Percentiles rank a stretch among this genome's conserved stretches.
These are phyloP conservation scores for Chloroceryle aenea DNA, from an alignment of 2,113 vertebrate species.

Conservation along the genomic window DNA sequence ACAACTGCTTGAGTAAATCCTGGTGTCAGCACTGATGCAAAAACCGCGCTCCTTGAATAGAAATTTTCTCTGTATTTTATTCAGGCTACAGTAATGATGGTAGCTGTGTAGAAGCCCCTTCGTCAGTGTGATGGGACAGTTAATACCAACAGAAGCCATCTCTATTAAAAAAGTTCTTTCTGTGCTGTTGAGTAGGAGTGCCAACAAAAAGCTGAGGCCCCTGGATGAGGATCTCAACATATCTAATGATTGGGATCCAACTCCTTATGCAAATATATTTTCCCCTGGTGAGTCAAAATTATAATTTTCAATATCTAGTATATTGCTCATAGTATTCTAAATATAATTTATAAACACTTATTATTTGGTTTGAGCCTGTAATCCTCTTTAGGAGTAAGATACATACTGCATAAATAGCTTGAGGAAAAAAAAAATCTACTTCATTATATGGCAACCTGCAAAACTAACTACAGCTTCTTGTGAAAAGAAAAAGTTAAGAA, in stretches of 20 bases:
- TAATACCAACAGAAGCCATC: not conserved
- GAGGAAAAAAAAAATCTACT: not conserved
- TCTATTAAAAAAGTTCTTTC: not conserved
- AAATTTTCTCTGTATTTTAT: not conserved
- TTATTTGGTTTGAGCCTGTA: constrained; percentile 25
- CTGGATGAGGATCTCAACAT: not conserved
- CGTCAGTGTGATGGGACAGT: not conserved
- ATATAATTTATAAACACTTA: constrained; percentile 1
- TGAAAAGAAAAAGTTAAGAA: constrained; percentile 27
- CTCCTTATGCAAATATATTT: not conserved
- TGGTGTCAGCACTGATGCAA: not conserved
- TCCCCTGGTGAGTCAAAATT: not conserved
- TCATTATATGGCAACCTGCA: not conserved
- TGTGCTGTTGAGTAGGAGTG: not conserved
- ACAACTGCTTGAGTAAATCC: not conserved
- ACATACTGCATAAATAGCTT: not conserved
- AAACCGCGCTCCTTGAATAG: not conserved
- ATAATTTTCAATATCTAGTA: not conserved
- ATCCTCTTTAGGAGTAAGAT: constrained; percentile 18
- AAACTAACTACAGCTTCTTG: not conserved
- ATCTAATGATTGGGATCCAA: not conserved
- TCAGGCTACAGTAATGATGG: not conserved
- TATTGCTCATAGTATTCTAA: not conserved
- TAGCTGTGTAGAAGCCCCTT: not conserved
- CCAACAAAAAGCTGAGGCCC: not conserved